Percentiles rank a stretch among this genome's conserved stretches.
Conservation (phyloP, 37 sponge, comb jelly and placozoan species). For the Beroe forskalii region DNA sequence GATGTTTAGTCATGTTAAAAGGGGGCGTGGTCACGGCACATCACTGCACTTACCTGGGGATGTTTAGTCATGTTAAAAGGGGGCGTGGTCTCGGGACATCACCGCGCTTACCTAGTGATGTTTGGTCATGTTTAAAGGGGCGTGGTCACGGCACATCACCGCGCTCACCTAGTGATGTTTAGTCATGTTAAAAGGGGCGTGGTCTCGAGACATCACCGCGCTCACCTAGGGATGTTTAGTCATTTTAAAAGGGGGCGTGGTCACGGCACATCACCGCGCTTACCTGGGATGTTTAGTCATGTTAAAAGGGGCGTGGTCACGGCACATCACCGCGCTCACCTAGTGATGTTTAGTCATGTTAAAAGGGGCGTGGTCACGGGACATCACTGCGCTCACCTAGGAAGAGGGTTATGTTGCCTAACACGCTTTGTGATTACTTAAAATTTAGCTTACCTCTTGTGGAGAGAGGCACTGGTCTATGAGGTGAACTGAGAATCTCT, state of each 20-base stretch:
- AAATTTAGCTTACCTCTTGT: neutral
- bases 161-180: slow-evolving; percentile 15
- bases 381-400: neutral
- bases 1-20: neutral
- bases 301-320: slow-evolving; percentile 52
- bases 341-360: no score
- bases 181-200: slow-evolving; percentile 10
- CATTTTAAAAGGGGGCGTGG: slow-evolving; percentile 3
- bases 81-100: neutral
- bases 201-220: slow-evolving; percentile 52
- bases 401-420: neutral
- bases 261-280: slow-evolving; percentile 52
- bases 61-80: no score
- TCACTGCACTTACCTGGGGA: slow-evolving; percentile 44
- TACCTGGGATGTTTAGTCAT: no score
- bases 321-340: slow-evolving; percentile 54
- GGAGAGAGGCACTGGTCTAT: slow-evolving; percentile 64
- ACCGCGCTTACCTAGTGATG: no score
- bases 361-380: neutral
- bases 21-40: slow-evolving; percentile 54
- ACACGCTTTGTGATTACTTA: neutral
- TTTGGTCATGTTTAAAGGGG: slow-evolving; percentile 15
- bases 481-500: slow-evolving; percentile 52
- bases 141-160: slow-evolving; percentile 43
- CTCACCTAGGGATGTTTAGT: no score